Conservation (phyloP, 2,888 invertebrate genomes). For the Lycaena phlaeas region DNA sequence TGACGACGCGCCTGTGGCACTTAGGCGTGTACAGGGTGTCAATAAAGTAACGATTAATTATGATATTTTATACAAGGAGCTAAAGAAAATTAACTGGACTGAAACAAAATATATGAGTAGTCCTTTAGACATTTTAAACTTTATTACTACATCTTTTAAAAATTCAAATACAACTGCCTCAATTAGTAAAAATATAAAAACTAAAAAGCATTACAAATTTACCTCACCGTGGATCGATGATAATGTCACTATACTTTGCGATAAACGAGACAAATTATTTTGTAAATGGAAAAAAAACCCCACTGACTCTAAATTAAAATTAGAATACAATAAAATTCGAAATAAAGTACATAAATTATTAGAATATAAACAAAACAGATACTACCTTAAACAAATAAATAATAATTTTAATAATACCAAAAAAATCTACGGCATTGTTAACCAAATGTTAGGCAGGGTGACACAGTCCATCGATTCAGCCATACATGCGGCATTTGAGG, state of each 20-base stretch:
- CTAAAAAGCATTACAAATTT: not conserved
- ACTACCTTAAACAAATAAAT: constrained; percentile 6
- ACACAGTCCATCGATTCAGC: constrained; percentile 10
- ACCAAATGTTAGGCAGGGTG: constrained; percentile 11
- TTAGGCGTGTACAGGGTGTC: not conserved
- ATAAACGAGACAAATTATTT: constrained; percentile 8
- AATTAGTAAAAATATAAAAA: not conserved
- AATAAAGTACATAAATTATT: constrained; percentile 10
- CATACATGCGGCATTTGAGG: constrained; percentile 10
- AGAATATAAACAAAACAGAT: constrained; percentile 7
- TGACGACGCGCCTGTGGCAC: not conserved
- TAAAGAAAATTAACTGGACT: not conserved
- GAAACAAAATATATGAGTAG: not conserved
- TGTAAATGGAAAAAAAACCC: constrained; percentile 10
- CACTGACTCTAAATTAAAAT: not conserved
- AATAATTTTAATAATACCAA: constrained; percentile 7
- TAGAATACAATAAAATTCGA: too few relatives aligned
- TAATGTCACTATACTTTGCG: constrained; percentile 7
- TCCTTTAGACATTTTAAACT: not conserved
- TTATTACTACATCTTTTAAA: not conserved
- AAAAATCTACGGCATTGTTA: constrained; percentile 10
- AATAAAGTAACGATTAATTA: too few relatives aligned
- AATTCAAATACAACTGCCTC: not conserved
- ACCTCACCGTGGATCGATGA: constrained; percentile 5
- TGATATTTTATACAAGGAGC: too few relatives aligned